phyloP scores from a whole-genome alignment of 2,797 vertebrate genomes.

The Mastacembelus armatus region DNA sequence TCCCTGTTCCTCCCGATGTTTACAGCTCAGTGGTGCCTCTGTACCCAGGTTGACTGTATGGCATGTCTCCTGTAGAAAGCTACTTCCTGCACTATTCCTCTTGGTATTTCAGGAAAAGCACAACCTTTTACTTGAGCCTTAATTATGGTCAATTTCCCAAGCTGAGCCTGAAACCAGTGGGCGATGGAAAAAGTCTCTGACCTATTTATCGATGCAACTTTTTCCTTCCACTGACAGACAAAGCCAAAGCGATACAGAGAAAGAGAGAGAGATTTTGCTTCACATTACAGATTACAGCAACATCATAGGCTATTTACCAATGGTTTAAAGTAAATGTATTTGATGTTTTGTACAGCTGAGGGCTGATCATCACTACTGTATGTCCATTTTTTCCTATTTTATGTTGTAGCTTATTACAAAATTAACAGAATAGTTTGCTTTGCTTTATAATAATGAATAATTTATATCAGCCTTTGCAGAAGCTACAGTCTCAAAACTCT shows the following conservation, averaged over 20 bases:
- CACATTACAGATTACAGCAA: conserved; percentile 38
- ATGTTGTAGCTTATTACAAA: too few relatives aligned
- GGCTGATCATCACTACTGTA: background rate
- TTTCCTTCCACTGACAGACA: conserved; percentile 76
- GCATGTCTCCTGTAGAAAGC: conserved; percentile 63
- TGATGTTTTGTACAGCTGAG: conserved; percentile 9
- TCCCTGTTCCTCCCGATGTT: too few relatives aligned
- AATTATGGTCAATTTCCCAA: conserved; percentile 90
- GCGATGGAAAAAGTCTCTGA: conserved; percentile 86
- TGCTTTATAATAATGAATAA: too few relatives aligned
- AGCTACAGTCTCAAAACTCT: background rate
- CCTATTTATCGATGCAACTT: conserved; percentile 88
- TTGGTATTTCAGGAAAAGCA: conserved; percentile 86
- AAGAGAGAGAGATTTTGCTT: conserved; percentile 39
- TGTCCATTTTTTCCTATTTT: too few relatives aligned
- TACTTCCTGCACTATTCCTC: conserved; percentile 76
- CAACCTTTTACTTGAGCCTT: conserved; percentile 89
- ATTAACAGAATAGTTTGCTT: too few relatives aligned
- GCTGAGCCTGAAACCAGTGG: conserved; percentile 86
- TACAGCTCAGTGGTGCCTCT: conserved; percentile 54
- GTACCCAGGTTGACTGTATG: conserved; percentile 68
- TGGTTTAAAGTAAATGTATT: conserved; percentile 8
- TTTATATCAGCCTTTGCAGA: background rate
- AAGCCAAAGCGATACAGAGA: conserved; percentile 57
- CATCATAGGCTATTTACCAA: conserved; percentile 7